A percentile compares a stretch with the other conserved stretches of the same genome.
Conservation (phyloP, 2,797 vertebrate genomes). For the Sphenopsis melanotis region DNA sequence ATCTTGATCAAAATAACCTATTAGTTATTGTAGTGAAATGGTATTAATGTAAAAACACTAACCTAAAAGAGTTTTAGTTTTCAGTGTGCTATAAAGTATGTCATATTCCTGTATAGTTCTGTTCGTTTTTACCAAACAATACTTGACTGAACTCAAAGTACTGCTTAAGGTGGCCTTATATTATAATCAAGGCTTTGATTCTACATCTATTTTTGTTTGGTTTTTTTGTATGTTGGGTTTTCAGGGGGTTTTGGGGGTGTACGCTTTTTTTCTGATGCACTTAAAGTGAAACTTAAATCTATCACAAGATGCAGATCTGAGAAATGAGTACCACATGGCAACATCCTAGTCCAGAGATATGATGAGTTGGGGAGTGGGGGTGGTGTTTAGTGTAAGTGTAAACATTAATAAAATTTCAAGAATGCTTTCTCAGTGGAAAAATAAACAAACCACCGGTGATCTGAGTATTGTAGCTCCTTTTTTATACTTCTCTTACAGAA, state of each 20-base stretch:
- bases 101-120: not conserved
- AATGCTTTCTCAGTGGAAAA: not conserved
- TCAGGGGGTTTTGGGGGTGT: fast-evolving
- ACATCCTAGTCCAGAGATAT: not conserved
- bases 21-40: not conserved
- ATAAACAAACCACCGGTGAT: not conserved
- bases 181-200: not conserved
- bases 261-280: not conserved
- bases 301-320: not conserved
- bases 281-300: not conserved
- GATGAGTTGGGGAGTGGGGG: fast-evolving
- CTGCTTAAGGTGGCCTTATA: not conserved
- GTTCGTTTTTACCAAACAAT: not conserved
- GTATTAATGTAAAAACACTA: not conserved
- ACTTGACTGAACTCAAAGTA: not conserved
- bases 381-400: not conserved
- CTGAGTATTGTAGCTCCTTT: not conserved
- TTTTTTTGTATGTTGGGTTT: not conserved
- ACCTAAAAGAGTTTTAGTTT: not conserved
- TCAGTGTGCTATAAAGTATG: not conserved
- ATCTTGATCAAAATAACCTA: not conserved
- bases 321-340: not conserved
- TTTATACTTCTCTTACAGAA: not conserved
- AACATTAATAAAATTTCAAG: not conserved
- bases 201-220: not conserved